Evolutionary conservation across 2,888 invertebrate genomes (phyloP), one percentile per base, ranked within the genome.

Genomic region (Drosophila phalerata): DNA sequence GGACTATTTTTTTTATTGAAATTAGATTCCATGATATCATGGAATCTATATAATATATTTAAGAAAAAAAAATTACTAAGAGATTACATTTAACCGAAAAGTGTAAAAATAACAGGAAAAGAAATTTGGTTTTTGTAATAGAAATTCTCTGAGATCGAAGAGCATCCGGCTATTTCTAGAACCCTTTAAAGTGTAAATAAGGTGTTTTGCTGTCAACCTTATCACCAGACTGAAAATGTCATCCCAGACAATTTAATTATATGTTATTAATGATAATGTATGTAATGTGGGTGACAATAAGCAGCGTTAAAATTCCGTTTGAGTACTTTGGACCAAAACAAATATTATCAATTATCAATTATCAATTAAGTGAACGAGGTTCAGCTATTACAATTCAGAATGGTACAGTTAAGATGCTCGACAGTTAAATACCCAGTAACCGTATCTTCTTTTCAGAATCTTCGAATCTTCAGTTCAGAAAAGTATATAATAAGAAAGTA

Each of bases 241-340:
- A 40, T 28, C 38, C 10, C 38, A 58, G 25, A 53, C 53, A 53
- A 53, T 28, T 11, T 25, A 17, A 53, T 32, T 52, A 40, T 22
- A 30, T 5, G 1, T 11, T 13, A 49, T 22, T 51, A 37, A n/a
- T 5, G 8, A 37, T 37, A n/a, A 37, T 37, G 8, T n/a, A n/a
- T 13, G 13, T 49, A 15, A n/a, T 45, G 34, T n/a, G 13, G 13
- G 13, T 34, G 34, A 45, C 45, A 45, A 8, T 45, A 45, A 45
- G 9, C 10, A 11, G 28, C 48, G 11, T n/a, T 22, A n/a, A 45
- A 45, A 56, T 13, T 55, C 5, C 15, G 8, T 17, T 57, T n/a
- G 4, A 34, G 53, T 11, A 79, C 80, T 70, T 76, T 76, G 77
- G 32, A 56, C 65, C 38, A 49, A 45, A 40, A 28, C 40, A 25